Percentiles rank a stretch among this genome's conserved stretches.
phyloP scores from a whole-genome alignment of 2,113 vertebrate species.

The Ciconia stormi region DNA sequence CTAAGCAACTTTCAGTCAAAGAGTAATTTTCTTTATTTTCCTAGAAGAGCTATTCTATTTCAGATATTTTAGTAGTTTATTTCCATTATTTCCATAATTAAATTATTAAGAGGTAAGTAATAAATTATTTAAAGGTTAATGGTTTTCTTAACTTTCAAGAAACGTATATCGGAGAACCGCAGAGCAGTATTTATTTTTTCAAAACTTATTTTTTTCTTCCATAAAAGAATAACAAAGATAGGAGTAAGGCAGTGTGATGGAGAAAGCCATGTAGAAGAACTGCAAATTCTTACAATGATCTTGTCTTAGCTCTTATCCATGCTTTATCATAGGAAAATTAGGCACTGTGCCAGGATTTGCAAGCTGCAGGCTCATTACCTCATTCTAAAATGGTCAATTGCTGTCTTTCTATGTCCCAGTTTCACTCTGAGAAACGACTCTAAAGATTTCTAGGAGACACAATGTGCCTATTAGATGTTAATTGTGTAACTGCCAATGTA shows the following conservation, averaged over 20 bases:
- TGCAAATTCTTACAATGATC: neutral
- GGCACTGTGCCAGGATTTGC: neutral
- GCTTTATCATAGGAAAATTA: neutral
- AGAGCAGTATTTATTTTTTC: neutral
- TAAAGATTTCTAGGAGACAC: neutral
- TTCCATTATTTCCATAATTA: neutral
- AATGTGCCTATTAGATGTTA: neutral
- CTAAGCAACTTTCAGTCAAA: neutral
- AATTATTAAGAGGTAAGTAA: neutral
- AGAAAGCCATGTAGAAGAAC: neutral
- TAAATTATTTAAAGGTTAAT: neutral
- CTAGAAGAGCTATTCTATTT: neutral
- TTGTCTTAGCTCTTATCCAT: neutral
- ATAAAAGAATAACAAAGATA: neutral
- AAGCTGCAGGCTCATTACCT: neutral
- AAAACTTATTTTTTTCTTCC: neutral
- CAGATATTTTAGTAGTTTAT: neutral
- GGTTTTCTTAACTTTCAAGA: neutral
- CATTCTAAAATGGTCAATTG: neutral
- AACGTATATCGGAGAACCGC: accelerated
- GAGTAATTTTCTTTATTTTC: neutral
- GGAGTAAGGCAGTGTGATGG: accelerated
- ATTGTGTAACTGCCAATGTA: neutral
- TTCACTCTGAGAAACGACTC: neutral
- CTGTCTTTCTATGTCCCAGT: neutral